Evolutionary conservation across 2,888 invertebrate species (phyloP).

Genomic region (Unio delphinus): DNA sequence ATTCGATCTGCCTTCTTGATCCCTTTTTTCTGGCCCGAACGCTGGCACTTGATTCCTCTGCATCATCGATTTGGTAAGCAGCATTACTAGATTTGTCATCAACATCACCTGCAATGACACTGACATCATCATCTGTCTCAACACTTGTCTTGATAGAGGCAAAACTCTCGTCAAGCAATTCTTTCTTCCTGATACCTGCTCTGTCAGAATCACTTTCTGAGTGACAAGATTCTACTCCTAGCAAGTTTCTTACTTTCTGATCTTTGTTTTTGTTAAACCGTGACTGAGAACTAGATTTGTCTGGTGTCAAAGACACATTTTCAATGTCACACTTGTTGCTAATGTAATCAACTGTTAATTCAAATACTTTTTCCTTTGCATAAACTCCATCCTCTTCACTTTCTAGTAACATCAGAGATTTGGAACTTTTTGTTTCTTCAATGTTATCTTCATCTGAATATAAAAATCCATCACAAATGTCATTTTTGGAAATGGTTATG

Average conservation of each 20-base stretch:
- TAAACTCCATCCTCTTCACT: no score
- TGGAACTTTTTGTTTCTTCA: no score
- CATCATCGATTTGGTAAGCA: no score
- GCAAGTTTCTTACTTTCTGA: neutral
- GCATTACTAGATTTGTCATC: neutral
- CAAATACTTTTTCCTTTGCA: no score
- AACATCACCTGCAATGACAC: constrained; percentile 3
- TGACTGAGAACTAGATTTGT: neutral
- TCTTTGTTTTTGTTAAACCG: neutral
- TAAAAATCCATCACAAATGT: no score
- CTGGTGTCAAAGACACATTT: no score
- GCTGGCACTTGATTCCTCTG: no score
- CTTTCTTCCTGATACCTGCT: neutral
- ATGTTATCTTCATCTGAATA: no score
- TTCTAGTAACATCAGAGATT: no score
- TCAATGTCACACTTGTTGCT: no score
- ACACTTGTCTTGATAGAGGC: constrained; percentile 2
- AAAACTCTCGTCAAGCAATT: neutral
- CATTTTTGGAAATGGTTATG: no score
- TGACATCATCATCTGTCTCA: neutral
- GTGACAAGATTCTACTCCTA: neutral
- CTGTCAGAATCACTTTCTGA: constrained; percentile 4
- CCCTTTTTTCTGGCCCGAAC: constrained; percentile 27
- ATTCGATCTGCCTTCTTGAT: constrained; percentile 48
- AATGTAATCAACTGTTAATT: neutral